Evolutionary conservation across 1,140 invertebrate species (phyloP).

Genomic region (Brachionus calyciflorus): DNA sequence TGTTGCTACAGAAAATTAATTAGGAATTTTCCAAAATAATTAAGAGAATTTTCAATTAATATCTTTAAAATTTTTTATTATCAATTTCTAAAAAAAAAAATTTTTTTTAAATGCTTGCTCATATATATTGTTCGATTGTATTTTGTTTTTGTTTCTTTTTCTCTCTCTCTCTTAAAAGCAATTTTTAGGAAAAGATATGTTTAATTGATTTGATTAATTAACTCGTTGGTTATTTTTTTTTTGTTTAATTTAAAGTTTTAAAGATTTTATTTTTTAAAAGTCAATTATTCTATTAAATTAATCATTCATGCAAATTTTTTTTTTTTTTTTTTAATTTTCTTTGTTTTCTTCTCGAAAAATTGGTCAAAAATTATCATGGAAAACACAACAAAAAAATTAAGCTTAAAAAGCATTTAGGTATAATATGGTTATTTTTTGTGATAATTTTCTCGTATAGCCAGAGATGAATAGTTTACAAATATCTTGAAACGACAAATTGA

Average conservation of each 20-base stretch:
- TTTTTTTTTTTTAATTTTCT: constrained; percentile 9
- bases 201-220: constrained; percentile 22
- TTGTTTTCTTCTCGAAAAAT: not conserved
- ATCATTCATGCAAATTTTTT: constrained; percentile 30
- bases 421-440: too few species aligned
- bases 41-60: constrained; percentile 27
- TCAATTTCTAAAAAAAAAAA: not conserved
- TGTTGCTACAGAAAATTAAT: not conserved
- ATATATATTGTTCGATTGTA: not conserved
- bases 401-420: too few species aligned
- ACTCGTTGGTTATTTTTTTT: not conserved
- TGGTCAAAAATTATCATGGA: too few species aligned
- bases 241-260: constrained; percentile 34
- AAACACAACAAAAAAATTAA: too few species aligned
- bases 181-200: not conserved
- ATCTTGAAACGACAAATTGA: constrained; percentile 31
- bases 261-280: constrained; percentile 27
- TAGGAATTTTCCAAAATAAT: constrained; percentile 30
- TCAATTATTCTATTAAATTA: constrained; percentile 41
- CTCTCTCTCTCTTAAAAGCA: too few species aligned
- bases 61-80: not conserved
- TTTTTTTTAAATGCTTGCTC: not conserved
- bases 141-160: constrained; percentile 20
- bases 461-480: too few species aligned
- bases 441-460: too few species aligned